phyloP scores from a whole-genome alignment of 1,140 invertebrate species.

The Sycophaga agraensis region DNA sequence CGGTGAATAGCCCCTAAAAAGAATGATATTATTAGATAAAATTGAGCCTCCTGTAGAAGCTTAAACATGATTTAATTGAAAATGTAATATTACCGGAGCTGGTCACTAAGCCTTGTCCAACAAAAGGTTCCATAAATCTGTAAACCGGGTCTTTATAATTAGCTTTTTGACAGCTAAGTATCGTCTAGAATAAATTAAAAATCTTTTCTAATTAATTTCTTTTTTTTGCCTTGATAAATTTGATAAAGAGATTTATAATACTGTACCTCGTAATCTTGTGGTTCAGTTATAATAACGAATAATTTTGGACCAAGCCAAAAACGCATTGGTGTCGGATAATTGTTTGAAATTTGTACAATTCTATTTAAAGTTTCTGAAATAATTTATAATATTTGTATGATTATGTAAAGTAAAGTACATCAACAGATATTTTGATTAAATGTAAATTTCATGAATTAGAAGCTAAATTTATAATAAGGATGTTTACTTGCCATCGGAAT shows the following conservation, averaged over 20 bases:
- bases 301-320: conserved; percentile 54
- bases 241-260: background rate
- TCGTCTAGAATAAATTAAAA: conserved; percentile 10
- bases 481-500: conserved; percentile 9
- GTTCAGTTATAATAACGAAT: conserved; percentile 48
- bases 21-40: too few relatives aligned
- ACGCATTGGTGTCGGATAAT: conserved; percentile 44
- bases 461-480: background rate
- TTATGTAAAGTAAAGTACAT: background rate
- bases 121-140: conserved; percentile 46
- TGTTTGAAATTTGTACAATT: conserved; percentile 38
- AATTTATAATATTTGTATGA: background rate
- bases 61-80: background rate
- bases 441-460: background rate
- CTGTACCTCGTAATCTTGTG: conserved; percentile 54
- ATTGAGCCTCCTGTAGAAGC: too few relatives aligned
- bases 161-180: conserved; percentile 44
- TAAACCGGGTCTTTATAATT: conserved; percentile 49
- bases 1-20: too few relatives aligned
- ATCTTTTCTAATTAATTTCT: background rate
- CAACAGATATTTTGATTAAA: background rate
- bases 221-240: background rate
- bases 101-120: conserved; percentile 49
- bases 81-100: conserved; percentile 42
- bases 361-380: conserved; percentile 46